These are phyloP conservation scores for Epinephelus lanceolatus DNA, from an alignment of 2,113 vertebrate species.

Conservation along the genomic window DNA sequence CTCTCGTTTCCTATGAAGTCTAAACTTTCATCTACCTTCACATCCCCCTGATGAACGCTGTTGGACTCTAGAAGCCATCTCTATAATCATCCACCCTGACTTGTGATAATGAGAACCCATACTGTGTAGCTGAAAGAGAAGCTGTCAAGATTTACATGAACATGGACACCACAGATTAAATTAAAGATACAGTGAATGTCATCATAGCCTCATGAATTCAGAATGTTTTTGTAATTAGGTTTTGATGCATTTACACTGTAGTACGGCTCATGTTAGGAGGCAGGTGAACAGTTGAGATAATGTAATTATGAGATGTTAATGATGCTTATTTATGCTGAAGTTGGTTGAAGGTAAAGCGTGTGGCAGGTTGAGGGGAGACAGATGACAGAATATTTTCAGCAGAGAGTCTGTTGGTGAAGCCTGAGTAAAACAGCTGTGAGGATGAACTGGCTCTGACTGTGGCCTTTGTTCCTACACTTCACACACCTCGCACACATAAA, in stretches of 20 bases:
- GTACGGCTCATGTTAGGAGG: not conserved
- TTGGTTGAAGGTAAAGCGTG: slow-evolving; percentile 22
- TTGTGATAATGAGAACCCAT: slow-evolving; percentile 64
- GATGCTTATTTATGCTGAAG: slow-evolving; percentile 32
- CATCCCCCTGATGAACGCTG: slow-evolving; percentile 2
- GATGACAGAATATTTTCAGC: slow-evolving; percentile 9
- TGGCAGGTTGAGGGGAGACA: not conserved
- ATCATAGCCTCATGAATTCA: slow-evolving; percentile 10
- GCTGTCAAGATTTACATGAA: slow-evolving; percentile 43
- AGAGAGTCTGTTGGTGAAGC: not conserved
- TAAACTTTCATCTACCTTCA: not conserved
- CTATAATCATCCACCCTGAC: slow-evolving; percentile 14
- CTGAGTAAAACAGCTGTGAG: slow-evolving; percentile 28
- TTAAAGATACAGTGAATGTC: not conserved
- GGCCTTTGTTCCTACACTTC: slow-evolving; percentile 62
- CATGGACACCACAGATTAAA: slow-evolving; percentile 21
- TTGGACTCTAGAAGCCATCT: slow-evolving; percentile 21
- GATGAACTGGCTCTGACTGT: slow-evolving; percentile 17
- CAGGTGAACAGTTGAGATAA: slow-evolving; percentile 1
- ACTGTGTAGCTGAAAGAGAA: slow-evolving; percentile 44
- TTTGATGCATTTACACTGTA: slow-evolving; percentile 18
- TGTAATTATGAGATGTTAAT: slow-evolving; percentile 43
- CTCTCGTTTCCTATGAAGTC: not conserved
- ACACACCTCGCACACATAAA: slow-evolving; percentile 16
- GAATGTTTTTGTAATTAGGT: slow-evolving; percentile 34